Base-by-base conservation (phyloP, 2,113 vertebrate species). In the Tapirus terrestris region DNA sequence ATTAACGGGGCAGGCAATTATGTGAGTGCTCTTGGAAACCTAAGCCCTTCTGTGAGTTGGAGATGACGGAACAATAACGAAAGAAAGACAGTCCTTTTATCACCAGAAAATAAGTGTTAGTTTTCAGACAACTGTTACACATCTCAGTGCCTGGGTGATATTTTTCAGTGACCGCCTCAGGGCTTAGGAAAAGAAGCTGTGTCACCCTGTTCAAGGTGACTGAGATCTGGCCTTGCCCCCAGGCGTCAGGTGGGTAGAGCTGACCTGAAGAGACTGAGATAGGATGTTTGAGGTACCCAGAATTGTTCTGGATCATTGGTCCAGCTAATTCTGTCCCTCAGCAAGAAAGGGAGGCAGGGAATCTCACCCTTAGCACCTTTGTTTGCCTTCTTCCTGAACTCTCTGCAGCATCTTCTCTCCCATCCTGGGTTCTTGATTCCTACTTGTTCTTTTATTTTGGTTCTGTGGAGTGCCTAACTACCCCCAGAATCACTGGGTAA, bases 41-140 rank as follows among this genome's bases (percentile, higher is more conserved):
- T 68, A 91, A 79, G 67, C 77, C 85, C 93, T 85, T 89, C 48
- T 18, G 63, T 61, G 72, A 96, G 21, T n/a, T 94, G 58, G 33
- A 96, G 45, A 33, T 89, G 96, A 95, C 51, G 61, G 79, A 94
- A 79, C 79, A 91, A 73, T 96, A 96, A 93, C 63, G 77, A 97
- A 96, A 96, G 79, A 91, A 85, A 91, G 81, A 83, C 48, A 80
- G 75, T 70, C 92, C 60, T 96, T 97, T 96, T 80, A 85, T 89
- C 89, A 45, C 68, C 89, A 95, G 89, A 82, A 97, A 97, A 94
- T 97, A 97, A 97, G 86, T 79, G 75, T 95, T 94, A 79, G 80
- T 91, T 95, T 95, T 95, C 51, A 79, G 92, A 91, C 67, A 81
- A 73, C 92, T 79, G 85, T 73, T 91, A 51, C 5, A 13, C 43